Conservation (phyloP, 2,888 invertebrate genomes). For the Tenthredo scrophulariae region DNA sequence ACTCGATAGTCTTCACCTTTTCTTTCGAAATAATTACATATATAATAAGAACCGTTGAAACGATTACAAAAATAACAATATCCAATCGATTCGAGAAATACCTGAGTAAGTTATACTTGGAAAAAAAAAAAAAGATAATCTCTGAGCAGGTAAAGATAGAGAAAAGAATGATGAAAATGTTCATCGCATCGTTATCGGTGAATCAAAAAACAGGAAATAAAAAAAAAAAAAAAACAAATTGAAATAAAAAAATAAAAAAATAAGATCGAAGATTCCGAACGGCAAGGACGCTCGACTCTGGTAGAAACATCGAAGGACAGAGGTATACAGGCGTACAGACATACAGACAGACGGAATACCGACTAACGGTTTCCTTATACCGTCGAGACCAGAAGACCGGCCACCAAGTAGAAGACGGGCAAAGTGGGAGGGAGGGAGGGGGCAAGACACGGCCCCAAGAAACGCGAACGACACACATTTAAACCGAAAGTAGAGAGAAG, state of each 20-base stretch:
- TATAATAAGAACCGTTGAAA: neutral
- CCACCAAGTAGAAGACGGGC: slow-evolving; percentile 54
- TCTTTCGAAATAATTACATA: neutral
- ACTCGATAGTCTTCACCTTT: neutral
- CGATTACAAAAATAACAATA: neutral
- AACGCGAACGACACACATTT: slow-evolving; percentile 41
- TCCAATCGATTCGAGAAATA: neutral
- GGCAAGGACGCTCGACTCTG: slow-evolving; percentile 1
- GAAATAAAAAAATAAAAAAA: neutral
- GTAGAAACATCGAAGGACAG: slow-evolving; percentile 41
- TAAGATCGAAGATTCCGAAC: neutral
- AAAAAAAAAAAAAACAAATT: neutral
- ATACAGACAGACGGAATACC: neutral
- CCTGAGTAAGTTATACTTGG: too few species aligned
- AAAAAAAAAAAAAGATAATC: neutral
- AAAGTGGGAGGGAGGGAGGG: slow-evolving; percentile 56
- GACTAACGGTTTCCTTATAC: slow-evolving; percentile 16
- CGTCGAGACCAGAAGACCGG: neutral
- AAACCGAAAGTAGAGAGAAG: neutral
- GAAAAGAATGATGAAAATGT: neutral
- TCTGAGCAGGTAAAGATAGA: neutral
- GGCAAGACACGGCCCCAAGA: slow-evolving; percentile 46
- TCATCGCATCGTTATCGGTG: neutral
- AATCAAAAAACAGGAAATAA: neutral
- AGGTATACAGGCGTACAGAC: slow-evolving; percentile 33